Evolutionary conservation across 2,888 invertebrate species (phyloP).

Genomic region (Hypena proboscidalis): DNA sequence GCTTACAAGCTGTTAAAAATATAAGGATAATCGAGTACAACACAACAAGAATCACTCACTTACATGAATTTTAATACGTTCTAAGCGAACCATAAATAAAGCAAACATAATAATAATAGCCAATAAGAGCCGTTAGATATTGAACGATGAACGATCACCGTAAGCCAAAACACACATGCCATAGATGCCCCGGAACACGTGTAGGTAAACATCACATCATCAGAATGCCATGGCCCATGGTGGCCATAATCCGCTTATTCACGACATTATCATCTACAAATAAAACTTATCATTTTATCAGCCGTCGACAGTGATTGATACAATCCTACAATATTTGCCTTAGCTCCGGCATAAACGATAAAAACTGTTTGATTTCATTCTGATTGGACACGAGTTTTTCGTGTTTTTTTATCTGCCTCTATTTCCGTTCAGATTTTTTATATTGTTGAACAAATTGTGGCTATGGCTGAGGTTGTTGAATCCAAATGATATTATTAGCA

Average conservation of each 20-base stretch:
- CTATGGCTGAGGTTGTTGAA: too few species aligned
- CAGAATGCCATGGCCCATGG: too few species aligned
- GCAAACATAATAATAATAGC: constrained; percentile 37
- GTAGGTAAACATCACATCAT: constrained; percentile 63
- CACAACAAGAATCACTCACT: too few species aligned
- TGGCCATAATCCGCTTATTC: constrained; percentile 74
- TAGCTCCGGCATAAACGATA: constrained; percentile 32
- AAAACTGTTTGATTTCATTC: constrained; percentile 34
- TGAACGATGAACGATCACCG: constrained; percentile 37
- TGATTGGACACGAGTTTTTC: constrained; percentile 18
- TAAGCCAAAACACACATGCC: constrained; percentile 42
- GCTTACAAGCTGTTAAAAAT: too few species aligned
- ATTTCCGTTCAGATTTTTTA: constrained; percentile 11
- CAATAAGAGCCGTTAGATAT: constrained; percentile 24
- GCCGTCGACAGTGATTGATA: constrained; percentile 65
- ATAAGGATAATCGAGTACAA: too few species aligned
- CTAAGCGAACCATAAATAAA: constrained; percentile 16
- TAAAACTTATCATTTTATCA: constrained; percentile 38
- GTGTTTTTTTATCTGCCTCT: constrained; percentile 5
- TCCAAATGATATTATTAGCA: too few species aligned
- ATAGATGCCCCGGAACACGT: constrained; percentile 61
- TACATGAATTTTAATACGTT: too few species aligned
- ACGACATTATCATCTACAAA: constrained; percentile 64
- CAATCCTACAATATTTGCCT: constrained; percentile 37
- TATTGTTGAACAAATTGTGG: neutral